These are phyloP conservation scores for Coregonus clupeaformis DNA, from an alignment of 2,113 vertebrate species.

Conservation along the genomic window DNA sequence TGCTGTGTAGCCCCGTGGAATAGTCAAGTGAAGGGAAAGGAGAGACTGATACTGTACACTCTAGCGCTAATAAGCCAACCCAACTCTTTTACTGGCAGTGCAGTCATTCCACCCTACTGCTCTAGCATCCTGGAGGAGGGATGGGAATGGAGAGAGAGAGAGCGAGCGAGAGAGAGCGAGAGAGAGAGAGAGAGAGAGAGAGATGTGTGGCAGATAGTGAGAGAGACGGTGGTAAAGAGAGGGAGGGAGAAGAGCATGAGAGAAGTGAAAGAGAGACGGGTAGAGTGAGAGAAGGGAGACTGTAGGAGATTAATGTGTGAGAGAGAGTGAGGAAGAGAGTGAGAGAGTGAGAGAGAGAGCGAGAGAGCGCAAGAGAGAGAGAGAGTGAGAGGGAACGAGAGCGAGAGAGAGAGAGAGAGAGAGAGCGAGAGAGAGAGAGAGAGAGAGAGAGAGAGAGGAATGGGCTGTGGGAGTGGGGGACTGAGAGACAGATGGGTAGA, in stretches of 20 bases:
- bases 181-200: constrained; percentile 6
- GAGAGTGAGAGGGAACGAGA: constrained; percentile 44
- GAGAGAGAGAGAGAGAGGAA: constrained; percentile 22
- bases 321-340: neutral
- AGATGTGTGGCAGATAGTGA: neutral
- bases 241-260: neutral
- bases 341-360: neutral
- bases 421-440: constrained; percentile 5
- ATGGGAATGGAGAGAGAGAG: too few relatives aligned
- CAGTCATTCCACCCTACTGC: neutral
- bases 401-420: constrained; percentile 28
- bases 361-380: neutral
- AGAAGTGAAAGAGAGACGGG: constrained; percentile 9
- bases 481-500: constrained; percentile 55
- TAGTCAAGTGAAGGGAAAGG: too few relatives aligned
- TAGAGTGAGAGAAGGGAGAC: constrained; percentile 3
- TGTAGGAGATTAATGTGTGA: constrained; percentile 10
- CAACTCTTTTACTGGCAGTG: neutral
- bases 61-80: neutral
- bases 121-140: neutral
- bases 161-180: constrained; percentile 15
- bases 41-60: too few relatives aligned
- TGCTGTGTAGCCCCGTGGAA: too few relatives aligned
- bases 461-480: constrained; percentile 8
- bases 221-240: neutral